phyloP scores from a whole-genome alignment of 2,113 vertebrate genomes.

The Hyla sarda region DNA sequence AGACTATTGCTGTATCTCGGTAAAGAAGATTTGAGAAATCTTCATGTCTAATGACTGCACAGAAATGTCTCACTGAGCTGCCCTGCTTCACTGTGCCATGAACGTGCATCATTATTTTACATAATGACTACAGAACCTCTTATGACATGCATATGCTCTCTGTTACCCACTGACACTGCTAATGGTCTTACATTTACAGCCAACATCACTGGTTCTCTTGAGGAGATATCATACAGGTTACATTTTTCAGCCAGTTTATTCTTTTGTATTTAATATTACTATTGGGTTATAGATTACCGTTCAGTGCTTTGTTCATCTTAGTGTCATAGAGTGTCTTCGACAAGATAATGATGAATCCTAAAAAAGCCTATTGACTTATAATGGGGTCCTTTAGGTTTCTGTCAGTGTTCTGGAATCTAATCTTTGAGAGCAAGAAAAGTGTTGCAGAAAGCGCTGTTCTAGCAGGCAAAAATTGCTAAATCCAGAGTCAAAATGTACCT shows the following conservation, averaged over 20 bases:
- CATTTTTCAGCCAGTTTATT: not conserved
- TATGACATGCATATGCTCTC: slow-evolving; percentile 11
- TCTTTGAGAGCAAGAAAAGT: too few species aligned
- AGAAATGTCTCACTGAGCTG: not conserved
- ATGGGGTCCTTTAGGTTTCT: too few species aligned
- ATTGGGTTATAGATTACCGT: not conserved
- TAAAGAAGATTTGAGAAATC: slow-evolving; percentile 17
- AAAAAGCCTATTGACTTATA: too few species aligned
- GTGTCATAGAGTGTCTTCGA: too few species aligned
- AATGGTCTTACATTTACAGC: slow-evolving; percentile 24
- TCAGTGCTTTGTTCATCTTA: too few species aligned
- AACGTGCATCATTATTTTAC: slow-evolving; percentile 19
- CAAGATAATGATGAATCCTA: too few species aligned
- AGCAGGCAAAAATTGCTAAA: too few species aligned
- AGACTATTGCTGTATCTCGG: not conserved
- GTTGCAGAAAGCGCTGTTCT: too few species aligned
- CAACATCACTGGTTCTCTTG: not conserved
- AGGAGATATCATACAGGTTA: not conserved
- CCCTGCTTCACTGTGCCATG: slow-evolving; percentile 34
- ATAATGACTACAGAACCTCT: slow-evolving; percentile 25
- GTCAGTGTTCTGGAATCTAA: too few species aligned
- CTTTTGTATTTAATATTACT: not conserved
- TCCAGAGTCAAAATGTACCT: too few species aligned
- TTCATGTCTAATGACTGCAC: slow-evolving; percentile 31
- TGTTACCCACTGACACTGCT: slow-evolving; percentile 21